These are phyloP conservation scores for Ispidina picta DNA, from an alignment of 2,797 vertebrate species.

Conservation along the genomic window DNA sequence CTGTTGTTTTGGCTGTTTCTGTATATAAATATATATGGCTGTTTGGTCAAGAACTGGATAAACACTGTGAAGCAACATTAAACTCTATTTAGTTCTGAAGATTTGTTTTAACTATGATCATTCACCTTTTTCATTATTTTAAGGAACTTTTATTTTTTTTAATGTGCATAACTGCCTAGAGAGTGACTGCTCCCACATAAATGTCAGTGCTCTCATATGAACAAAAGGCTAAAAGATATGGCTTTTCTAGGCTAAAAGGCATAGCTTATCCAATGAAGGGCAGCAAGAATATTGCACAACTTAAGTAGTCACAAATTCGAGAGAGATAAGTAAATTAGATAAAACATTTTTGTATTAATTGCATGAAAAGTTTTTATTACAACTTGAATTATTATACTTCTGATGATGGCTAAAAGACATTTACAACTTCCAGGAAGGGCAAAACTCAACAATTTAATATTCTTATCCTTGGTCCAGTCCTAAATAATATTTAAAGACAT, in stretches of 20 bases:
- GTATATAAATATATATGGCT: not conserved
- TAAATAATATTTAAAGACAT: not conserved
- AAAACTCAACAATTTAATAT: not conserved
- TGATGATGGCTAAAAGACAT: not conserved
- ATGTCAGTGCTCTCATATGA: not conserved
- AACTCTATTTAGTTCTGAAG: not conserved
- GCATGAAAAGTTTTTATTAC: not conserved
- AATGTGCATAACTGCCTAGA: not conserved
- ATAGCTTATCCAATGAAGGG: not conserved
- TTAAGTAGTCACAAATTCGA: not conserved
- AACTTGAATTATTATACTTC: not conserved
- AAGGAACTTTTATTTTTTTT: not conserved
- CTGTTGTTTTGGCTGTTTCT: not conserved
- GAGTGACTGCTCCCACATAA: not conserved
- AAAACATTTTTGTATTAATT: not conserved
- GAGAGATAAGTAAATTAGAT: not conserved
- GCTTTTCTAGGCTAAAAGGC: not conserved
- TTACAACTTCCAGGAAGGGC: not conserved
- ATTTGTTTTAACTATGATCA: not conserved
- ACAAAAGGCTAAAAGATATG: not conserved
- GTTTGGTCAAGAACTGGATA: not conserved
- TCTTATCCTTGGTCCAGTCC: not conserved
- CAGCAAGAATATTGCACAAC: not conserved
- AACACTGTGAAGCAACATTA: not conserved
- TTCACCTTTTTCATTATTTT: not conserved